Evolutionary conservation across 92 coral and sea anemone genomes (phyloP), one percentile per base, ranked within the genome.

Genomic region (Phenganax stokvisi): DNA sequence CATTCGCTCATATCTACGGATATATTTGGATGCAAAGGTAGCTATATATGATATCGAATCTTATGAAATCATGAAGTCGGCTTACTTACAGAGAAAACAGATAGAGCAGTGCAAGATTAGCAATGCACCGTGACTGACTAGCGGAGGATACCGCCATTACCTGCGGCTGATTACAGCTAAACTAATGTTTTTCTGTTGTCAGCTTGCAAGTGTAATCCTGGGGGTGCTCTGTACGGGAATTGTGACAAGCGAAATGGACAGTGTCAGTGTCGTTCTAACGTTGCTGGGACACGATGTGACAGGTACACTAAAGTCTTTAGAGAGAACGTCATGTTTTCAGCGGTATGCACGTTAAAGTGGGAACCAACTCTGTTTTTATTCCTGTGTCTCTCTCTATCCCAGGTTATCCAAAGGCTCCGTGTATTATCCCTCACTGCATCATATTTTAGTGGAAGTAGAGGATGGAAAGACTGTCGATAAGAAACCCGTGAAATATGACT

Each of bases 131-230:
- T n/a, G n/a, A n/a, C n/a, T n/a, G 25, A 20, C 25, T 20, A 20
- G 25, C 25, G 25, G 25, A 20, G 25, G 25, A 20, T 20, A 20
- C 25, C 25, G 25, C 25, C 25, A 20, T 20, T 20, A 20, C 25
- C 47, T 37, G 47, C 47, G 47, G 3, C 47, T 37, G 47, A 37
- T 37, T 37, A 37, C 47, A 37, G 47, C 47, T 37, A 37, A 37
- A 37, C 47, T 5, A 37, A 37, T 37, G 47, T 37, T 37, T 13
- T 54, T 75, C 27, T 20, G 31, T 29, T 71, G 61, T 53, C 56
- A 93, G 98, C 86, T 0, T 93, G 98, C 56, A 85, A 85, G 51
- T 93, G 98, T 71, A 87, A 93, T 60, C 97, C 93, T 7, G 98
- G 98, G 0, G 98, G 97, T n/a, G 86, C 97, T 55, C 31, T 67